These are phyloP conservation scores for Scarus forsteni DNA, from an alignment of 2,797 vertebrate genomes.

Conservation along the genomic window DNA sequence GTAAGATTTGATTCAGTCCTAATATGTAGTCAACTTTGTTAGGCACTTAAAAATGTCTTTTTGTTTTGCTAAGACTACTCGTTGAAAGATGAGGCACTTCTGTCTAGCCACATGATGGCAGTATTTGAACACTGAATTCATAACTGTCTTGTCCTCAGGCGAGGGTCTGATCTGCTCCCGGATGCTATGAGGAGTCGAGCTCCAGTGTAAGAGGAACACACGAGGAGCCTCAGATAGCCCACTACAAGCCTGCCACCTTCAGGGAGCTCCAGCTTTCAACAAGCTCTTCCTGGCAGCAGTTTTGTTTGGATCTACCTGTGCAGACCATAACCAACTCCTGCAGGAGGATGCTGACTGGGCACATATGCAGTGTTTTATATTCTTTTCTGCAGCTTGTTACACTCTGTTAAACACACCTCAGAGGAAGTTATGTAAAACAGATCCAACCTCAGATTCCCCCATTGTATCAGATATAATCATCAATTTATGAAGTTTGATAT, in stretches of 20 bases:
- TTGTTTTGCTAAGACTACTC: too few species aligned
- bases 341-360: constrained; percentile 21
- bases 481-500: constrained; percentile 29
- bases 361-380: neutral
- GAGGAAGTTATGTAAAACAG: neutral
- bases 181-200: neutral
- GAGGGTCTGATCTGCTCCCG: neutral
- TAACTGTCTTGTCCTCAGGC: neutral
- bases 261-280: constrained; percentile 17
- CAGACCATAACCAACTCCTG: neutral
- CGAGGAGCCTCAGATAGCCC: neutral
- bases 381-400: neutral
- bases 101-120: constrained; percentile 63
- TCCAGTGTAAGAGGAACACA: neutral
- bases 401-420: constrained; percentile 20
- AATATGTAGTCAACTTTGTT: too few species aligned
- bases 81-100: rapidly evolving
- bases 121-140: constrained; percentile 38
- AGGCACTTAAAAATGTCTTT: neutral
- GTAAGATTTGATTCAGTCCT: too few species aligned
- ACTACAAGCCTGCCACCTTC: constrained; percentile 4
- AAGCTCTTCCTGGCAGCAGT: constrained; percentile 12
- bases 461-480: neutral
- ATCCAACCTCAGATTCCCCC: neutral
- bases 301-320: constrained; percentile 11